Evolutionary conservation across 2,113 vertebrate species (phyloP).

Genomic region (Paratilapia polleni): DNA sequence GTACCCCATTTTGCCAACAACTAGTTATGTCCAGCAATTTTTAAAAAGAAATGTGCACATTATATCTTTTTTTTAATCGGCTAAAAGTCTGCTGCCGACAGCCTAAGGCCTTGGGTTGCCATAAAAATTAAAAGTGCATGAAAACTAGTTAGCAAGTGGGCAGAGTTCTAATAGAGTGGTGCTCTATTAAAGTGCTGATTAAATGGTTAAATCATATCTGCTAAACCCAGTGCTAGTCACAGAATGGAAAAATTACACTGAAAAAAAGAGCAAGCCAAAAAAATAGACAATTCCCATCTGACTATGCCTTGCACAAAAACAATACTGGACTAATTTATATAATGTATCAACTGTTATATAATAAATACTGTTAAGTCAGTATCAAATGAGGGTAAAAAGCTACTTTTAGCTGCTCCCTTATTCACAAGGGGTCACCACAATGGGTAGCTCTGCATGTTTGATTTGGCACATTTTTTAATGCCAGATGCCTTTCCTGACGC

Average conservation of each 20-base stretch:
- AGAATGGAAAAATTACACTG: neutral
- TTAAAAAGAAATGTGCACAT: neutral
- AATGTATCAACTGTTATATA: neutral
- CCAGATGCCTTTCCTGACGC: no score
- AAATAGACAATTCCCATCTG: neutral
- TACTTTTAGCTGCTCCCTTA: no score
- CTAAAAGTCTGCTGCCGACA: neutral
- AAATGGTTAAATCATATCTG: neutral
- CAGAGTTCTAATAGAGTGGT: neutral
- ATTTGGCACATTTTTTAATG: no score
- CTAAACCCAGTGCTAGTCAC: neutral
- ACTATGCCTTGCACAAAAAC: neutral
- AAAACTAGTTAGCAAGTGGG: neutral
- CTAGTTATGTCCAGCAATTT: neutral
- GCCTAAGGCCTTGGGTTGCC: neutral
- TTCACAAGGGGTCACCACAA: no score
- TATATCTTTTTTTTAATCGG: neutral
- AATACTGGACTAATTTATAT: rapidly evolving
- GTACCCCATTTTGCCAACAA: neutral
- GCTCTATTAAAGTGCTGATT: neutral
- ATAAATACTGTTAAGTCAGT: neutral
- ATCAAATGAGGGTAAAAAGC: neutral
- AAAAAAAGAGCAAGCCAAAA: neutral
- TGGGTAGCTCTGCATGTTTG: no score
- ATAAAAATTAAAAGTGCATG: neutral